Percentiles rank a stretch among this genome's conserved stretches.
Evolutionary conservation across 2,113 vertebrate genomes (phyloP).

Genomic region (Myocastor coypus): DNA sequence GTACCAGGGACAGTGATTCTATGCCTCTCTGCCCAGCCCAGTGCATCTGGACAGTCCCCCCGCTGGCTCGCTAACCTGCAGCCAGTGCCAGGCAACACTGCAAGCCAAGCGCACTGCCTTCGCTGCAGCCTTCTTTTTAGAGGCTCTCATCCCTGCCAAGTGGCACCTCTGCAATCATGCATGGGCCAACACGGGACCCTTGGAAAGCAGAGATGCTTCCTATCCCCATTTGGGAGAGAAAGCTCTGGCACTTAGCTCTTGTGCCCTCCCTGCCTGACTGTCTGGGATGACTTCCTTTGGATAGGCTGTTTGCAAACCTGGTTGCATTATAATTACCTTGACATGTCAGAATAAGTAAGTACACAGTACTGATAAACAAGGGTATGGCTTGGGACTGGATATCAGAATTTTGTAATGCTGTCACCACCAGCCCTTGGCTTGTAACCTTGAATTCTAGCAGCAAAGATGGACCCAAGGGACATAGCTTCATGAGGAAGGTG

Average conservation of each 20-base stretch:
- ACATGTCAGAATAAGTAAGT: not conserved
- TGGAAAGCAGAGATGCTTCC: not conserved
- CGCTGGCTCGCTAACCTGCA: not conserved
- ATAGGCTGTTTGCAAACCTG: not conserved
- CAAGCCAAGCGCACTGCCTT: not conserved
- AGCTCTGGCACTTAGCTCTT: not conserved
- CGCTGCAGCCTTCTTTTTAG: not conserved
- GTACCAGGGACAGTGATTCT: fast-evolving
- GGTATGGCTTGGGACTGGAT: not conserved
- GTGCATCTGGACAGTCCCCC: not conserved
- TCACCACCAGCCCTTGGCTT: not conserved
- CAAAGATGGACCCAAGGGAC: not conserved
- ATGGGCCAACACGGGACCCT: not conserved
- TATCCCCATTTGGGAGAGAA: not conserved
- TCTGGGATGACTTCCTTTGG: not conserved
- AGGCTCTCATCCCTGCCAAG: not conserved
- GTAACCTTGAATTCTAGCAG: not conserved
- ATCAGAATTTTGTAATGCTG: not conserved
- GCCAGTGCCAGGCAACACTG: not conserved
- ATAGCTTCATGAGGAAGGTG: not conserved
- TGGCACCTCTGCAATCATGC: not conserved
- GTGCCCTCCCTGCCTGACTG: not conserved
- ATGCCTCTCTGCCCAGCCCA: not conserved
- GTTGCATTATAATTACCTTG: not conserved
- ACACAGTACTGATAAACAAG: not conserved